Evolutionary conservation across 2,888 invertebrate species (phyloP), one percentile per base, ranked within the genome.

Genomic region (Actias luna): DNA sequence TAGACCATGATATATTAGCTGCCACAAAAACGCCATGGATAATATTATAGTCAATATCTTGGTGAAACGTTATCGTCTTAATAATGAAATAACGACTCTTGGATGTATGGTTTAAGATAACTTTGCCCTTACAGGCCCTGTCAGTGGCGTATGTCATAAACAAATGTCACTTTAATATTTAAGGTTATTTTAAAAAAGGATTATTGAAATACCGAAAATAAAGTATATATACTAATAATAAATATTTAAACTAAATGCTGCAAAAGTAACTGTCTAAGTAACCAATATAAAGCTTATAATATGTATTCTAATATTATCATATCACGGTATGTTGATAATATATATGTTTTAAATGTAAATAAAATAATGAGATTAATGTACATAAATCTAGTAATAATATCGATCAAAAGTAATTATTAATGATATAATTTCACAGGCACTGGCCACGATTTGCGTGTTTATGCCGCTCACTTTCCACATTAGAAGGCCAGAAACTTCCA

Each of bases 401-500:
- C 7, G 5, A 2, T n/a, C 7, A 5, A 39, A 16, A 16, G 7
- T 39, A 39, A 39, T 5, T n/a, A 39, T 5, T 39, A n/a, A n/a
- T 39, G n/a, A 42, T 52, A 27, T 52, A 27, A 52, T 18, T 55
- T 50, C n/a, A 42, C 77, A 92, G 91, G 67, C 88, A 87, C 68
- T 89, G 87, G 88, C 75, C 84, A 63, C 80, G 84, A 67, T 67
- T 92, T 14, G 76, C 83, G 1, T 83, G 82, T 64, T 63, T 91
- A 1, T 90, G 85, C 70, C 89, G 92, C 5, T 80, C 82, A 46
- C 67, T 87, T 29, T 72, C 88, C 1, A 76, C 83, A 22, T 70
- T 89, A 64, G 92, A 92, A 76, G 85, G 87, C 1, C 91, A 91
- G 70, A 89, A 84, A 63, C 69, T 89, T 27, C 88, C 92, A 16